Evolutionary conservation across 2,797 vertebrate genomes (phyloP).

Genomic region (Sebastes taczanowskii): DNA sequence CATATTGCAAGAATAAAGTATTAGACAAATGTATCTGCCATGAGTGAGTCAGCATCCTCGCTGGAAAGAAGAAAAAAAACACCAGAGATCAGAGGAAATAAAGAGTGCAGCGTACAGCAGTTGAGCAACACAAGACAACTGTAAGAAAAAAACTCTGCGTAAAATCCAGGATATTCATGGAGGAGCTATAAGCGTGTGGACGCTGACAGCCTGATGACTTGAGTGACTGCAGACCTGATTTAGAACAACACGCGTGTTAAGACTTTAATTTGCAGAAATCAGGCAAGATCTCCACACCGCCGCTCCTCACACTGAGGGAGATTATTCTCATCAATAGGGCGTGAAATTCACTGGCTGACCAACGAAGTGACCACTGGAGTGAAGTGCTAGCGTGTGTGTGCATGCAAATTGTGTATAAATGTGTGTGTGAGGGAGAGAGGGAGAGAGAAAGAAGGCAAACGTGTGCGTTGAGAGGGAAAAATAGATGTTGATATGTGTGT

Average conservation of each 20-base stretch:
- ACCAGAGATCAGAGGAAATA: not conserved
- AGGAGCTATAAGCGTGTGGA: slow-evolving; percentile 6
- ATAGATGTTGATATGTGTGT: not conserved
- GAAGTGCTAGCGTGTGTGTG: slow-evolving; percentile 6
- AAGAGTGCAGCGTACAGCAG: not conserved
- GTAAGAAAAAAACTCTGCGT: not conserved
- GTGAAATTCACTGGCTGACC: slow-evolving; percentile 56
- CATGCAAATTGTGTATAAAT: not conserved
- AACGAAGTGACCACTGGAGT: slow-evolving; percentile 32
- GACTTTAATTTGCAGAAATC: slow-evolving; percentile 55
- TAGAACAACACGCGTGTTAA: slow-evolving; percentile 34
- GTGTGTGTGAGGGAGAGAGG: not conserved
- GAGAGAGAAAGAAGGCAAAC: not conserved
- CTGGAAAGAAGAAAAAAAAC: not conserved
- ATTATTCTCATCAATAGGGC: slow-evolving; percentile 53
- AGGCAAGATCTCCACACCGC: slow-evolving; percentile 37
- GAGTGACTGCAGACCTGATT: not conserved
- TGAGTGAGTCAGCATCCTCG: slow-evolving; percentile 38
- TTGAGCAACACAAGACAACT: slow-evolving; percentile 3
- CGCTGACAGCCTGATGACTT: slow-evolving; percentile 36
- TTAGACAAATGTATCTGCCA: not conserved
- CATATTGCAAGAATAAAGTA: slow-evolving; percentile 36
- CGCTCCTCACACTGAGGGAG: slow-evolving; percentile 33
- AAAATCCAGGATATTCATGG: slow-evolving; percentile 12
- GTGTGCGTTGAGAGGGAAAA: not conserved